Evolutionary conservation across 23 tunicate species (phyloP), one percentile per base, ranked within the genome.

Genomic region (Ascidia mentula): DNA sequence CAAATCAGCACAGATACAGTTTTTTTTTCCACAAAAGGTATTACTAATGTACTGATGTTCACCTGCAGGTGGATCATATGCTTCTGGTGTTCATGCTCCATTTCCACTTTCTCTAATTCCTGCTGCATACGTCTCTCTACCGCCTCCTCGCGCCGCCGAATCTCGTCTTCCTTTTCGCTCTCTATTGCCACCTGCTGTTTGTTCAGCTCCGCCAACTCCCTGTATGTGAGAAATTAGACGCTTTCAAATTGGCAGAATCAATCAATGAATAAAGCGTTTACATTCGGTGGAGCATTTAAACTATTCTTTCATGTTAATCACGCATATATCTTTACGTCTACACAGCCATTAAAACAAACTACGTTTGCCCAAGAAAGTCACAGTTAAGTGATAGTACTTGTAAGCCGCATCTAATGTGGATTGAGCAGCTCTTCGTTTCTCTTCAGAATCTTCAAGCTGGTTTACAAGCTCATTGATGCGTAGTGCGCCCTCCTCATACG

Each of bases 321-420:
- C n/a, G n/a, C n/a, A n/a, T 46, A 46, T 20, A 46, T 46, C 20
- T 46, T 20, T 18, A 46, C 18, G 60, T 18, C 20, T 18, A 18
- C n/a, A n/a, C n/a, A n/a, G n/a, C n/a, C n/a, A n/a, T n/a, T n/a
- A n/a, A n/a, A n/a, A n/a, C n/a, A n/a, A n/a, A n/a, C n/a, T n/a
- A n/a, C n/a, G n/a, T n/a, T n/a, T n/a, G n/a, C n/a, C n/a, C n/a
- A n/a, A n/a, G n/a, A n/a, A n/a, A n/a, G n/a, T n/a, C n/a, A n/a
- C n/a, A 77, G 12, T 45, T 42, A 6, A 38, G 31, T 38, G 45
- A 36, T 65, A 12, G n/a, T 31, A 88, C 93, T 84, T 88, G 75
- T 88, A 93, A 7, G 98, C 98, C 20, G 89, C 89, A 40, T 93
- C 98, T 17, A 93, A 69, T 18, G 92, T 88, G 22, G 88, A 69